Evolutionary conservation across 2,113 vertebrate species (phyloP).

Genomic region (Hystrix cristata): DNA sequence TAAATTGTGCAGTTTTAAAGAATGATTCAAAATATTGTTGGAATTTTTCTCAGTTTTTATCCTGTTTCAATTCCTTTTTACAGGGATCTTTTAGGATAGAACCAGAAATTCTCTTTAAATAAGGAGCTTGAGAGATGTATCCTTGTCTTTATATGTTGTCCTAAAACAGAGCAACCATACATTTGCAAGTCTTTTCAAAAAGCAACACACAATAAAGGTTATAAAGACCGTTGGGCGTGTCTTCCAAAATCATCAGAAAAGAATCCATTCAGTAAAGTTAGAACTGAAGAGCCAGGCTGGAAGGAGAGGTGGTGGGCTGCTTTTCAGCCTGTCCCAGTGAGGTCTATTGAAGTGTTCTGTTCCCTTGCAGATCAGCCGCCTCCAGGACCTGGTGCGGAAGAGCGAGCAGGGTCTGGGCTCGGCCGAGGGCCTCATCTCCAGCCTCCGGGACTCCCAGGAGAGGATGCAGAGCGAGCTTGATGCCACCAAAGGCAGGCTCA

Average conservation of each 20-base stretch:
- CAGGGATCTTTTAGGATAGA: slow-evolving; percentile 7
- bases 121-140: background rate
- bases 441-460: slow-evolving; percentile 95
- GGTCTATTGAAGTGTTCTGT: background rate
- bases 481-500: slow-evolving; percentile 93
- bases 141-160: slow-evolving; percentile 15
- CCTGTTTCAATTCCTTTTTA: background rate
- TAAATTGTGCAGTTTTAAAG: background rate
- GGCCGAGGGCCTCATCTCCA: slow-evolving; percentile 95
- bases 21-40: slow-evolving; percentile 9
- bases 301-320: background rate
- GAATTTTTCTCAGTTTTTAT: slow-evolving; percentile 1
- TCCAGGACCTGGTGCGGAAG: slow-evolving; percentile 94
- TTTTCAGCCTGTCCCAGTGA: background rate
- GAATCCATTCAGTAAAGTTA: background rate
- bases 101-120: slow-evolving; percentile 25
- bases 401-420: slow-evolving; percentile 94
- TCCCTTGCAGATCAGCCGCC: slow-evolving; percentile 89
- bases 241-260: slow-evolving; percentile 44
- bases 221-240: background rate
- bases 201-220: background rate
- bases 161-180: background rate
- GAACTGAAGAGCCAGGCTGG: background rate
- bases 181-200: background rate
- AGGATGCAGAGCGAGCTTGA: slow-evolving; percentile 97